These are phyloP conservation scores for Idaea aversata DNA, from an alignment of 2,888 invertebrate species.

Conservation along the genomic window DNA sequence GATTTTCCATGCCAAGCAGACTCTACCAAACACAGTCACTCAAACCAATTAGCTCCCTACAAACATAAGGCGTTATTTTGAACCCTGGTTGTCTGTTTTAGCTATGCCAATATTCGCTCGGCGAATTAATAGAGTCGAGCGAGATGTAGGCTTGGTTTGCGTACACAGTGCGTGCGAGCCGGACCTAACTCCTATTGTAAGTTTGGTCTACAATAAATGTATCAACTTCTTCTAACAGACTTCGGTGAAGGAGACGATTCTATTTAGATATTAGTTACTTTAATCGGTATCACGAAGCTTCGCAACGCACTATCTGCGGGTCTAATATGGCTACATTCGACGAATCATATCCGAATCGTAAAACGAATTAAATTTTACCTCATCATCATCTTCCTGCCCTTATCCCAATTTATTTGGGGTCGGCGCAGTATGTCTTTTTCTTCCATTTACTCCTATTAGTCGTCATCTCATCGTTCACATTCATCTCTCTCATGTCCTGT, in stretches of 20 bases:
- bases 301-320: conserved; percentile 12
- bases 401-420: too few relatives aligned
- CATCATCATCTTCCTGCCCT: too few relatives aligned
- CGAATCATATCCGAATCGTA: too few relatives aligned
- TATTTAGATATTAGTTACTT: conserved; percentile 14
- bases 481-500: too few relatives aligned
- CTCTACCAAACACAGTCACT: too few relatives aligned
- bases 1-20: too few relatives aligned
- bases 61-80: conserved; percentile 28
- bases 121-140: conserved; percentile 71
- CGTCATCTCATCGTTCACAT: too few relatives aligned
- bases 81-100: conserved; percentile 69
- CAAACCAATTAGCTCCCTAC: too few relatives aligned
- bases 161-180: not conserved
- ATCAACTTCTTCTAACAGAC: conserved; percentile 13
- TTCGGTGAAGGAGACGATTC: conserved; percentile 12
- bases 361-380: too few relatives aligned
- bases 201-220: conserved; percentile 43
- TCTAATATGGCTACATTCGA: too few relatives aligned
- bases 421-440: too few relatives aligned
- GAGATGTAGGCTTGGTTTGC: conserved; percentile 52
- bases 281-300: conserved; percentile 22
- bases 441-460: too few relatives aligned
- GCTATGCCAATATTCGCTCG: conserved; percentile 75
- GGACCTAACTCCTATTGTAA: conserved; percentile 48